phyloP scores from a whole-genome alignment of 1,140 invertebrate species.

The Ladona fulva region DNA sequence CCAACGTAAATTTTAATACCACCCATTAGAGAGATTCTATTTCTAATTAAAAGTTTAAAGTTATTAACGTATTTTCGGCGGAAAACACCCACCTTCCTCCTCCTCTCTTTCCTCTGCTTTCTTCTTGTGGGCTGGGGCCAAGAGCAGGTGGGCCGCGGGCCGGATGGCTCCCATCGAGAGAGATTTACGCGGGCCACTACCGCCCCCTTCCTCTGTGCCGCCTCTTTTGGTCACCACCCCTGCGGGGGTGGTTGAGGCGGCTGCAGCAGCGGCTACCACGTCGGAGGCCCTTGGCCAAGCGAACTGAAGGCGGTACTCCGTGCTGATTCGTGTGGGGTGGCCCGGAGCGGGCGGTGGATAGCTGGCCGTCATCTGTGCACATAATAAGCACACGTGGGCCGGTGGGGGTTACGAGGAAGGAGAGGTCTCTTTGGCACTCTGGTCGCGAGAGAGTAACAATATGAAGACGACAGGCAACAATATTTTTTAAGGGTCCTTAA shows the following conservation, averaged over 20 bases:
- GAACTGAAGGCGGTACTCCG: conserved; percentile 80
- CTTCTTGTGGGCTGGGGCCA: conserved; percentile 53
- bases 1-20: too few relatives aligned
- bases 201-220: conserved; percentile 15
- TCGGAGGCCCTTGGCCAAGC: conserved; percentile 57
- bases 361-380: conserved; percentile 21
- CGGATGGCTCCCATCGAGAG: conserved; percentile 77
- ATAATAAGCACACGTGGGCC: neutral
- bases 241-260: conserved; percentile 33
- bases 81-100: neutral
- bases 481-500: too few relatives aligned
- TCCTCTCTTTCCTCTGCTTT: conserved; percentile 40
- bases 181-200: conserved; percentile 62
- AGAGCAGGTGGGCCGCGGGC: conserved; percentile 43
- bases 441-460: too few relatives aligned
- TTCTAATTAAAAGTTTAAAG: too few relatives aligned
- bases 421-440: too few relatives aligned
- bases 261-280: conserved; percentile 21
- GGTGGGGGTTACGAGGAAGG: neutral
- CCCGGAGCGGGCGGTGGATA: conserved; percentile 19
- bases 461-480: too few relatives aligned
- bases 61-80: too few relatives aligned
- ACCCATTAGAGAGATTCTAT: too few relatives aligned
- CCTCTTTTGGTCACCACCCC: conserved; percentile 22
- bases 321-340: conserved; percentile 54